Evolutionary conservation across 92 coral and sea anemone species (phyloP), one percentile per base, ranked within the genome.

Genomic region (Ricordea florida): DNA sequence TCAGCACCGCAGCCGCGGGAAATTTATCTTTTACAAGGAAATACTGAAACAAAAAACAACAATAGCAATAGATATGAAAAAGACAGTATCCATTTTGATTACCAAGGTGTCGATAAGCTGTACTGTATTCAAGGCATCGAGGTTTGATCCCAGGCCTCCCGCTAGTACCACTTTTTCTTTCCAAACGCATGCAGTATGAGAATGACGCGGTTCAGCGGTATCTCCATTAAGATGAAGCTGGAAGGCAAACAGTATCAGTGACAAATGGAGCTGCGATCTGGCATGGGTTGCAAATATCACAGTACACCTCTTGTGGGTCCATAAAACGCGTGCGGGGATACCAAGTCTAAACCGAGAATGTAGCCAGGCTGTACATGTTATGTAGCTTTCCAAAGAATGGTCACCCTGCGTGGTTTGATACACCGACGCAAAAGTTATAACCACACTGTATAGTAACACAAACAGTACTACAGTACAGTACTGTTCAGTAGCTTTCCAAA

Each of bases 131-230:
- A 84, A 60, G 9, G 93, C 84, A 29, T 37, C 47, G 31, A 81
- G 66, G 61, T 43, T 58, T 45, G 66, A 71, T 5, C 78, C 89
- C 46, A 91, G 79, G 22, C 97, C 97, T 37, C 97, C 97, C 9
- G 69, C 62, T 16, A 91, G 56, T 16, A 87, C 65, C 25, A 83
- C 83, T 35, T 65, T 67, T 43, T 47, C 26, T 28, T 66, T 76
- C 97, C 97, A 91, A 1, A 51, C 62, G 43, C 89, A 75, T 21
- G 87, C 89, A 7, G 87, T 73, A 63, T 91, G 97, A 9, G 97
- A 91, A 74, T 91, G 93, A 43, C 97, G 89, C 13, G 90, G 79
- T 16, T 49, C 67, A 17, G 70, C 72, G 31, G 69, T 24, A 26
- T 81, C 83, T 42, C 89, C 96, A 42, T 55, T 49, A 18, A 90